Percentiles rank a stretch among this genome's conserved stretches.
Conservation (phyloP, 2,888 invertebrate genomes). For the Cybosia mesomella region DNA sequence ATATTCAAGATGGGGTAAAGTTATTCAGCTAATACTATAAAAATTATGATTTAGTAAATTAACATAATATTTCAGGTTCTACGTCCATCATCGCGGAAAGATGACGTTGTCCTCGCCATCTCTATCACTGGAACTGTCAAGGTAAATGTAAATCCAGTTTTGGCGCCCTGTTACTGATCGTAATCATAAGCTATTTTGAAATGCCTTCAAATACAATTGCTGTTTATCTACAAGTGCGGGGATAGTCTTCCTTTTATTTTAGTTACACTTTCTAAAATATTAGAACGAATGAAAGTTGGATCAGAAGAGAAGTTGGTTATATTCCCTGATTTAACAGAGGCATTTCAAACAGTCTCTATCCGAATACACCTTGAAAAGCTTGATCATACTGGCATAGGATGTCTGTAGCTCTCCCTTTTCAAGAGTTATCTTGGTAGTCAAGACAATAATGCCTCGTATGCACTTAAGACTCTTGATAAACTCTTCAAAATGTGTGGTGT, state of each 20-base stretch:
- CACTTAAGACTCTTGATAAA: neutral
- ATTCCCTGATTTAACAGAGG: neutral
- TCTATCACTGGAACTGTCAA: constrained; percentile 98
- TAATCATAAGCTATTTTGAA: neutral
- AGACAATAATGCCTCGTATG: neutral
- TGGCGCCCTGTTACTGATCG: neutral
- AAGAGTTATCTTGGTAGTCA: neutral
- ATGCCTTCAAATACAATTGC: too few relatives aligned
- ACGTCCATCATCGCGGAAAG: constrained; percentile 92
- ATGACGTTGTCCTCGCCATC: constrained; percentile 97
- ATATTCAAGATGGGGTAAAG: too few relatives aligned
- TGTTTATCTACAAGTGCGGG: too few relatives aligned
- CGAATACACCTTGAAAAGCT: neutral
- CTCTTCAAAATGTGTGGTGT: neutral
- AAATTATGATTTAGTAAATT: neutral
- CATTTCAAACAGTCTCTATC: neutral
- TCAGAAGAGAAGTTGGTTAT: neutral
- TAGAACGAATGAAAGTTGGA: neutral
- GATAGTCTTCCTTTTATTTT: too few relatives aligned
- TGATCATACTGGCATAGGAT: neutral
- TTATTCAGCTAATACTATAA: too few relatives aligned
- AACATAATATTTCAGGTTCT: constrained; percentile 80
- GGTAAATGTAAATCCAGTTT: constrained; percentile 58
- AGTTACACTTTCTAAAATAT: too few relatives aligned
- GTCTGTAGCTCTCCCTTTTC: neutral